A percentile compares a stretch with the other conserved stretches of the same genome.
Evolutionary conservation across 2,888 invertebrate genomes (phyloP).

Genomic region (Incurvaria masculella): DNA sequence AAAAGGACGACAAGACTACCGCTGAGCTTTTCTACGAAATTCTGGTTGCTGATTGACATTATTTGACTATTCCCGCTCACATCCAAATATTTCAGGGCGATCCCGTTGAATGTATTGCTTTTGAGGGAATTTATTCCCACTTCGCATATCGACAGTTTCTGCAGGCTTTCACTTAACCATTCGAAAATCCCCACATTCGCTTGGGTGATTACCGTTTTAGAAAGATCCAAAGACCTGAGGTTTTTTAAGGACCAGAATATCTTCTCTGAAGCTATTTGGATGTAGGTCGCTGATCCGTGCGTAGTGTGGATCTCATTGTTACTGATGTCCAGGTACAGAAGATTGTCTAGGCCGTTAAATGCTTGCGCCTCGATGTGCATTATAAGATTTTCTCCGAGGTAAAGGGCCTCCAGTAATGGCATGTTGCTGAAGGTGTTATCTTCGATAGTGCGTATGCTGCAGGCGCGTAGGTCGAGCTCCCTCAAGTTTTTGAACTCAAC

Average conservation of each 20-base stretch:
- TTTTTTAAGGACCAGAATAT: conserved; percentile 27
- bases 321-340: conserved; percentile 55
- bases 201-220: conserved; percentile 29
- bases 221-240: conserved; percentile 35
- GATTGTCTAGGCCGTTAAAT: conserved; percentile 32
- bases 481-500: conserved; percentile 38
- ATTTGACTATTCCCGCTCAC: conserved; percentile 52
- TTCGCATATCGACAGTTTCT: conserved; percentile 41
- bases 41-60: conserved; percentile 22
- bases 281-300: background rate
- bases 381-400: conserved; percentile 53
- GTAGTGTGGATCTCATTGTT: conserved; percentile 26
- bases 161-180: conserved; percentile 24
- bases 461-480: conserved; percentile 57
- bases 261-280: conserved; percentile 11
- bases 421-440: conserved; percentile 42
- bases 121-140: conserved; percentile 34
- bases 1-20: conserved; percentile 39
- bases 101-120: conserved; percentile 34
- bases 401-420: conserved; percentile 41
- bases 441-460: conserved; percentile 45
- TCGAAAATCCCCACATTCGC: conserved; percentile 28
- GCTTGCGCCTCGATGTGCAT: conserved; percentile 31
- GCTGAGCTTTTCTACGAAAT: conserved; percentile 38
- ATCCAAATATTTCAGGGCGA: conserved; percentile 46